Conservation (phyloP, 2,113 vertebrate genomes). For the Edolisoma coerulescens region DNA sequence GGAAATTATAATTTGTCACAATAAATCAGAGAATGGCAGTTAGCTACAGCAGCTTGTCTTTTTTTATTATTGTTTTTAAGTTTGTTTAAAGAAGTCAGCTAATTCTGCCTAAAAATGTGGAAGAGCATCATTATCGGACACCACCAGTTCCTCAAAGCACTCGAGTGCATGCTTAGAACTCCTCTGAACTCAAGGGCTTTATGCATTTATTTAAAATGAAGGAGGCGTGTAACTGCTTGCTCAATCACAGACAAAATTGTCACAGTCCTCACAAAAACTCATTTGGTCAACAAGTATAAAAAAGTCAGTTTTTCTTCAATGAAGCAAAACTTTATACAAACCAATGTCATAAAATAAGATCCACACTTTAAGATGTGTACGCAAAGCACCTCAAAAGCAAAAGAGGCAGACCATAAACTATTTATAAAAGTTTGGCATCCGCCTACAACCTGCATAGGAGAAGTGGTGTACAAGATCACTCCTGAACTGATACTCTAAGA, state of each 20-base stretch:
- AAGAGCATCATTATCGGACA: background rate
- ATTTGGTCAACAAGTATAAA: background rate
- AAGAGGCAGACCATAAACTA: background rate
- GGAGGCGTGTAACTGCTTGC: background rate
- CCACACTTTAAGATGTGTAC: background rate
- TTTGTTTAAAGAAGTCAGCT: constrained; percentile 31
- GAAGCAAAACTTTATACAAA: background rate
- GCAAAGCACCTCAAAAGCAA: background rate
- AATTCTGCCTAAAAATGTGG: constrained; percentile 19
- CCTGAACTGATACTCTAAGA: background rate
- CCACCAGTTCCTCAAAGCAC: background rate
- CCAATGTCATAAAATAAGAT: background rate
- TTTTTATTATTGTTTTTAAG: background rate
- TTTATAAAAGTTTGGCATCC: background rate
- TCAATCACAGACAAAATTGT: background rate
- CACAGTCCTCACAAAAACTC: background rate
- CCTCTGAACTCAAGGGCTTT: background rate
- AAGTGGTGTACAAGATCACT: background rate
- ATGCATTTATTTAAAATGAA: background rate
- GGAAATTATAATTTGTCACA: constrained; percentile 60
- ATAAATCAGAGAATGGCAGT: constrained; percentile 2
- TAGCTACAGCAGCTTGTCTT: constrained; percentile 2
- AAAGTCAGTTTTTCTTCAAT: background rate
- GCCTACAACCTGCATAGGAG: background rate
- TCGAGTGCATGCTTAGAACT: background rate